phyloP scores from a whole-genome alignment of 2,797 vertebrate genomes.

The Urosaurus nigricauda region DNA sequence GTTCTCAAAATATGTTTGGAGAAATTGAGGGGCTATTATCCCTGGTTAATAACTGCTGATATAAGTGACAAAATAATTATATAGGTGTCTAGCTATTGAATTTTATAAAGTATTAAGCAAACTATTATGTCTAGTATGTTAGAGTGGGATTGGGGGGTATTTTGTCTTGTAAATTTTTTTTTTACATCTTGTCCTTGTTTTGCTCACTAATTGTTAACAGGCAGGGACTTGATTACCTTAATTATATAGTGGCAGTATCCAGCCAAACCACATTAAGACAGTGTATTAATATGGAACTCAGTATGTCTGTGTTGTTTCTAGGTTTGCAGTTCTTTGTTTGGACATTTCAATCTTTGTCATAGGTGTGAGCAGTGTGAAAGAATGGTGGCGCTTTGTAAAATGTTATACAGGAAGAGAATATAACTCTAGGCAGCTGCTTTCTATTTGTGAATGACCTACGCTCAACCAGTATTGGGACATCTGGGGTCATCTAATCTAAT shows the following conservation, averaged over 20 bases:
- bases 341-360: neutral
- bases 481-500: neutral
- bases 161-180: neutral
- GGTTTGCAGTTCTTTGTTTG: neutral
- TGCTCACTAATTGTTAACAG: neutral
- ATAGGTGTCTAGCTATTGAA: neutral
- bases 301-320: neutral
- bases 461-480: neutral
- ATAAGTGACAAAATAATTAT: constrained; percentile 15
- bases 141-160: constrained; percentile 30
- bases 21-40: neutral
- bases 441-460: neutral
- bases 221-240: neutral
- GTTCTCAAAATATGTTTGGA: neutral
- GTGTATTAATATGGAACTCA: neutral
- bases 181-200: neutral
- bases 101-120: constrained; percentile 17
- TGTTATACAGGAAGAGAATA: neutral
- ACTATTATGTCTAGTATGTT: neutral
- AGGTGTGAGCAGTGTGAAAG: neutral
- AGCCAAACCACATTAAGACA: neutral
- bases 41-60: neutral
- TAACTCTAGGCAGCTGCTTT: neutral
- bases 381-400: neutral
- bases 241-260: neutral